Base-by-base conservation (phyloP, 2,888 invertebrate genomes). In the Carterocephalus palaemon region DNA sequence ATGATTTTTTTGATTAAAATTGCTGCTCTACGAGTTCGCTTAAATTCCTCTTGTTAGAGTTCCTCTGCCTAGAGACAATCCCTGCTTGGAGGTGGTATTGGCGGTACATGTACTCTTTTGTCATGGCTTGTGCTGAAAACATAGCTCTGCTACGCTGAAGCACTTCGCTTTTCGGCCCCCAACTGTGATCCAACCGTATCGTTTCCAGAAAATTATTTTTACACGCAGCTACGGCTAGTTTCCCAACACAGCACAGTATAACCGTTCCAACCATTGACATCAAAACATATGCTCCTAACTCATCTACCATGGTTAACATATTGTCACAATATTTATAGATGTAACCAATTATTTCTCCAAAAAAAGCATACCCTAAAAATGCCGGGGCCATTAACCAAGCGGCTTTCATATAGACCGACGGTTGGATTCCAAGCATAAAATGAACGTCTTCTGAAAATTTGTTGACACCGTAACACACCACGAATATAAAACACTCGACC, bases 91-190 rank as follows among this genome's bases (percentile, higher is more conserved):
- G 61, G 47, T 85, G 82, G 51, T 85, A 82, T 53, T 86, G 87
- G 0, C 87, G 66, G 52, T 87, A 87, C 59, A 87, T 69, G 52
- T 86, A 87, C 58, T 87, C 87, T 50, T 87, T 87, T 7, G 87
- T 87, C 86, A 86, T 86, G 2, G 86, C 84, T 42, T 86, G 82
- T 2, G 84, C 82, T 1, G 75, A 70, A 57, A 87, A 87, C 87
- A 87, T 85, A 1, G 74, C 76, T 31, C 87, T 66, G 48, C 87
- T 86, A 2, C 85, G 64, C 48, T 65, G 66, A 33, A 87, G 57
- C 6, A 84, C 41, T 1, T 74, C 73, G 31, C 58, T 69, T 16
- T 56, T 60, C 0, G 87, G 86, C 0, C 83, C 84, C 87, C 87
- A 87, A 1, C 52, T 52, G 1, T 63, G 53, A 26, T 80, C 70